These are phyloP conservation scores for Embidobia sp. DNA, from an alignment of 2,888 invertebrate species.

Conservation along the genomic window DNA sequence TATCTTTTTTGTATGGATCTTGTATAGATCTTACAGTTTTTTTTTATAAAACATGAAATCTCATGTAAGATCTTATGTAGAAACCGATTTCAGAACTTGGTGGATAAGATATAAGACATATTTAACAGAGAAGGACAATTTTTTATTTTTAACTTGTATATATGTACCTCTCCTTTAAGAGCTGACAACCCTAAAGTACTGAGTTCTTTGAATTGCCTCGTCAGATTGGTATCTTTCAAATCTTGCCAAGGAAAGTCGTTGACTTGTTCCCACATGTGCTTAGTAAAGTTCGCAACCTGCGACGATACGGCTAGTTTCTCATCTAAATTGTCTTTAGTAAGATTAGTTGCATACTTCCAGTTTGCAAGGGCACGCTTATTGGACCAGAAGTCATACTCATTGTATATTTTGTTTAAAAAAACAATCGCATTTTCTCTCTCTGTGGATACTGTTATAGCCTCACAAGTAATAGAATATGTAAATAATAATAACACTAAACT, in stretches of 20 bases:
- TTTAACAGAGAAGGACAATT: too few species aligned
- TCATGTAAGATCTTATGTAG: too few species aligned
- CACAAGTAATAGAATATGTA: neutral
- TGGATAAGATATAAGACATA: conserved; percentile 91
- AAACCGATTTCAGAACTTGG: too few species aligned
- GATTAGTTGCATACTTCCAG: conserved; percentile 90
- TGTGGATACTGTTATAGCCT: neutral
- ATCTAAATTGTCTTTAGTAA: conserved; percentile 87
- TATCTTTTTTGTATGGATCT: too few species aligned
- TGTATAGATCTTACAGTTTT: too few species aligned
- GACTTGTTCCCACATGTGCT: conserved; percentile 86
- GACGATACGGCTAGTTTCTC: conserved; percentile 81
- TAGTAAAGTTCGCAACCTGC: conserved; percentile 83
- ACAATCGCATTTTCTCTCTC: conserved; percentile 83
- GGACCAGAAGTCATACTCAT: conserved; percentile 83
- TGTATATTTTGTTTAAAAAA: conserved; percentile 85
- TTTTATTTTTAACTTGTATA: too few species aligned
- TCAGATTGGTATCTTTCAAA: conserved; percentile 86
- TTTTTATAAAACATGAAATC: too few species aligned
- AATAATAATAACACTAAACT: neutral
- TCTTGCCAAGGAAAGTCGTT: conserved; percentile 88
- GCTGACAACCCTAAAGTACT: conserved; percentile 88
- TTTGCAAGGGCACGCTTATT: conserved; percentile 85
- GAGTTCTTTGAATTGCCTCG: conserved; percentile 89
- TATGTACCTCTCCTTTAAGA: conserved; percentile 88